Evolutionary conservation across 2,888 invertebrate species (phyloP), one percentile per base, ranked within the genome.

Genomic region (Dolomedes plantarius): DNA sequence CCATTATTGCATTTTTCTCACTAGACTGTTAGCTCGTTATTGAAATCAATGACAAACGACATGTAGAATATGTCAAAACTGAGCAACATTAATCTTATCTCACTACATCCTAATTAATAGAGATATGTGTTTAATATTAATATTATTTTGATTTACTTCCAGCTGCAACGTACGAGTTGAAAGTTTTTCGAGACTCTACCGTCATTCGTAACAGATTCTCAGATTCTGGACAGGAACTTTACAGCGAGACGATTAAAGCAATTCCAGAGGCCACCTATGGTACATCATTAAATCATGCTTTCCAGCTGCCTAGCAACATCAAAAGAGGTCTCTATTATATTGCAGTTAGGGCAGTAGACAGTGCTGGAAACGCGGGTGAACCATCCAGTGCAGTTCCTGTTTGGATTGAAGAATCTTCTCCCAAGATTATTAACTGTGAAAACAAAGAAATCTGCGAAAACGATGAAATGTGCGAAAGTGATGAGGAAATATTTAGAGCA

Each of bases 141-240:
- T 65, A 1, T 1, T 29, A 11, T 31, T 28, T 68, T 32, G 5
- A 3, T 71, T 75, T 11, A 50, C 23, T 85, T 73, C 41, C 27
- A 85, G 85, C 85, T 39, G 9, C 76, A 27, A 11, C 23, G 28
- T 85, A 85, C 46, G 77, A 78, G 28, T 13, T 85, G 19, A 78
- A 77, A 41, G n/a, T 85, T 16, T 78, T 85, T n/a, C 72, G 56
- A 28, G 73, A 73, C 23, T 32, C 72, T 19, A 39, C 73, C 11
- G 16, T 56, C 9, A 39, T 85, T 1, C 46, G 67, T 16, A 28
- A 68, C 9, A 72, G 73, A 0, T 85, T 85, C 29, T 67, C 46
- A 13, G 68, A 72, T 13, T 32, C 73, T 1, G 76, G 46, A 13
- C 7, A 65, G 1, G 67, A 68, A n/a, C 36, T 72, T 1, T 72